Percentiles rank a stretch among this genome's conserved stretches.
These are phyloP conservation scores for Zygogramma bicolorata DNA, from an alignment of 2,888 invertebrate genomes.

Conservation along the genomic window DNA sequence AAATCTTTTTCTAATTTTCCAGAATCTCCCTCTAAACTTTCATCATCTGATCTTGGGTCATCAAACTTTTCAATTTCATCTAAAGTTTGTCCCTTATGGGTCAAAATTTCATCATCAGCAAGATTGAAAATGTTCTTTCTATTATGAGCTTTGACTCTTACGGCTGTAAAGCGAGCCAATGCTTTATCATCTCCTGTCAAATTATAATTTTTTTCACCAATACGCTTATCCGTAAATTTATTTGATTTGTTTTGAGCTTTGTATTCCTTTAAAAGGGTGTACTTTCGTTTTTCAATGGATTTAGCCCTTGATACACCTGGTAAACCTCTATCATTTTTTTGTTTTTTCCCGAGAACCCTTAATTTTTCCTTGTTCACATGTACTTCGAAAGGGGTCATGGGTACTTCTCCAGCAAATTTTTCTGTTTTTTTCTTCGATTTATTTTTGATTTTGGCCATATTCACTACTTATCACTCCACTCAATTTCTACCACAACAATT, in stretches of 20 bases:
- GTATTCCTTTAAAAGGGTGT: slow-evolving; percentile 89
- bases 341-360: slow-evolving; percentile 82
- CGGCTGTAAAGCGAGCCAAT: slow-evolving; percentile 85
- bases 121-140: slow-evolving; percentile 84
- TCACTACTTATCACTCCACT: too few relatives aligned
- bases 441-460: slow-evolving; percentile 65
- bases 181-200: slow-evolving; percentile 84
- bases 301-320: slow-evolving; percentile 91
- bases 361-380: slow-evolving; percentile 91
- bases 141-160: slow-evolving; percentile 77
- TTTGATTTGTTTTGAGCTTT: slow-evolving; percentile 86
- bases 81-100: slow-evolving; percentile 91
- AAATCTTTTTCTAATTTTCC: slow-evolving; percentile 70
- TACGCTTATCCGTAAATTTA: slow-evolving; percentile 86
- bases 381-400: slow-evolving; percentile 89
- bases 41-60: slow-evolving; percentile 82
- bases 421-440: slow-evolving; percentile 62
- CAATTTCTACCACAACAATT: too few relatives aligned
- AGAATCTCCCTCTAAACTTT: slow-evolving; percentile 68
- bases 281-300: slow-evolving; percentile 89
- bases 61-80: slow-evolving; percentile 94
- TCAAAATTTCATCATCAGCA: slow-evolving; percentile 89
- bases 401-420: slow-evolving; percentile 68
- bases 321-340: slow-evolving; percentile 86
- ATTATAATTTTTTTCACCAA: slow-evolving; percentile 82